Base-by-base conservation (phyloP, 2,888 invertebrate species). In the Byasa hedistus region DNA sequence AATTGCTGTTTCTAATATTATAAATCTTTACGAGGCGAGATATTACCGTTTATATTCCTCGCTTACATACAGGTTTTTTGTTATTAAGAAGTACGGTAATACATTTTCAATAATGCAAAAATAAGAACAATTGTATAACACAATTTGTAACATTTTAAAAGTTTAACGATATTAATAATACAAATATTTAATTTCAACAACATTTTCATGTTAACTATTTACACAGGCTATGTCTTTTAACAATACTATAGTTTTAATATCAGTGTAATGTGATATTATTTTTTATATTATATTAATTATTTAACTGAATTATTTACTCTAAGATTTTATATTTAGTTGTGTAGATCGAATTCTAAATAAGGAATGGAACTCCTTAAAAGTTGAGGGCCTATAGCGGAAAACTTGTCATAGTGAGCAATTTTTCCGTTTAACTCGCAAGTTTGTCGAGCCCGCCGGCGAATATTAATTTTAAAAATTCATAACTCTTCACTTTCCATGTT, bases 381-480 rank as follows among this genome's bases (percentile, higher is more conserved):
- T 59, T 7, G 48, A 44, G 36, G 0, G 10, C 19, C 19, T 23
- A 21, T 48, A 48, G 23, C 24, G 21, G 19, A 27, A 51, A 19
- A n/a, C 24, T 48, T 60, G 17, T 51, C 8, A 39, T 0, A 56
- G 23, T 21, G 55, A 27, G 39, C n/a, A 24, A 55, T 56, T 56
- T 62, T 56, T 44, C 44, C 24, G 44, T 63, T 57, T 24, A 61
- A 60, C 57, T 60, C 44, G 48, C 48, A 55, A 55, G 19, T 56
- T 58, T n/a, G 48, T 44, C 32, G 59, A 22, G 57, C 60, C 24
- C 39, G 59, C 55, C 36, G 68, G 70, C 68, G 69, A 79, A 85
- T 39, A 80, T 80, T 73, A 82, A 78, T 83, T 82, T 83, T 77
- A 79, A 84, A 84, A 83, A 79, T 83, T 81, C 81, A 81, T 83